phyloP scores from a whole-genome alignment of 2,888 invertebrate species.

The Hydropsyche betteni region DNA sequence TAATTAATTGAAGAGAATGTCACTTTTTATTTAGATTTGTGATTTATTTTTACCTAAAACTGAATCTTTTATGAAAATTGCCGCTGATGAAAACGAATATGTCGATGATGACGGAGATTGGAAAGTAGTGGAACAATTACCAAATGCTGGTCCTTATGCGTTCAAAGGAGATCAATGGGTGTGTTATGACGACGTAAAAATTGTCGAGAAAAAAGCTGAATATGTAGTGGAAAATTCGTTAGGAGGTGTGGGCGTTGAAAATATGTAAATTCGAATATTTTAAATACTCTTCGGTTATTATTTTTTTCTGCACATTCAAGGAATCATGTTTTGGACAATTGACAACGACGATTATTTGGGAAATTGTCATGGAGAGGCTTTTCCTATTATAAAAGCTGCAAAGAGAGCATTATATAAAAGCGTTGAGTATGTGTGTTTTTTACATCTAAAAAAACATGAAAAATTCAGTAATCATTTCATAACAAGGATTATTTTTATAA shows the following conservation, averaged over 20 bases:
- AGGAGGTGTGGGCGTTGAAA: constrained; percentile 61
- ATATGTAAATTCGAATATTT: no score
- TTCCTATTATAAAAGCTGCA: constrained; percentile 56
- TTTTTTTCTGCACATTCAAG: not conserved
- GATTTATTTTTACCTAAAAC: not conserved
- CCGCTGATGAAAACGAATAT: not conserved
- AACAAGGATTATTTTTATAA: no score
- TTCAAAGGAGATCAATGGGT: constrained; percentile 76
- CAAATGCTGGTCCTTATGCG: constrained; percentile 75
- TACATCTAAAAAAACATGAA: no score
- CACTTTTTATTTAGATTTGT: constrained; percentile 11
- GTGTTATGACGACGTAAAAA: constrained; percentile 75
- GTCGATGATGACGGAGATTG: constrained; percentile 66
- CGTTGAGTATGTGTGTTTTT: no score
- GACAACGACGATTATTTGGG: constrained; percentile 79
- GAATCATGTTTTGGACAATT: constrained; percentile 78
- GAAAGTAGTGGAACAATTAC: constrained; percentile 70
- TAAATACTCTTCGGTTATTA: no score
- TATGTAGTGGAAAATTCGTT: constrained; percentile 71
- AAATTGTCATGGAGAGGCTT: constrained; percentile 71
- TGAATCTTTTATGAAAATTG: not conserved
- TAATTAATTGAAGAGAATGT: not conserved
- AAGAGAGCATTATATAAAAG: not conserved
- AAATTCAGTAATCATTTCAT: no score
- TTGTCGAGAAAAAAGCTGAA: constrained; percentile 69